Conservation (phyloP, 1,140 invertebrate genomes). For the Brachionus asplanchnoidis region DNA sequence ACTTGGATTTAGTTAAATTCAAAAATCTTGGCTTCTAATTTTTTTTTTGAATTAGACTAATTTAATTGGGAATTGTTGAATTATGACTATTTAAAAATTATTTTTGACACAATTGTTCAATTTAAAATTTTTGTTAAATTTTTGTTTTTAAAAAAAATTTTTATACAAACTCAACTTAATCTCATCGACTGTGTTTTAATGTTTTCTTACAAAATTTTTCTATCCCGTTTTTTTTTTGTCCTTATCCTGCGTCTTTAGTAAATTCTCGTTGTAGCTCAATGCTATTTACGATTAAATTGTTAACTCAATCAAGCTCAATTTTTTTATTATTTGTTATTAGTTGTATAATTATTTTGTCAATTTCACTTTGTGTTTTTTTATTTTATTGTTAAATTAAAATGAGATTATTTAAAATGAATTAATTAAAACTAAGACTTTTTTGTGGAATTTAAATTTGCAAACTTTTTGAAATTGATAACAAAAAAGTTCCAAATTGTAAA, state of each 20-base stretch:
- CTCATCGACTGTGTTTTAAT: neutral
- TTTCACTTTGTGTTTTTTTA: neutral
- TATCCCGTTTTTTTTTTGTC: neutral
- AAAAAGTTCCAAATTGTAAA: neutral
- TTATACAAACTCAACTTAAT: neutral
- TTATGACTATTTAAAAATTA: neutral
- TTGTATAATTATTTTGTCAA: neutral
- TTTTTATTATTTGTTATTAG: neutral
- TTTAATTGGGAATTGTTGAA: too few relatives aligned
- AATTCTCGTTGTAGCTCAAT: neutral
- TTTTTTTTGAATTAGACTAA: neutral
- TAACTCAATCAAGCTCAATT: neutral
- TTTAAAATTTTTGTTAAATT: neutral
- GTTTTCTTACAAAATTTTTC: neutral
- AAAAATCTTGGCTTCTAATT: neutral
- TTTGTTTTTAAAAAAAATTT: neutral
- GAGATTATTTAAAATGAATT: neutral
- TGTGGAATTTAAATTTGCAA: neutral
- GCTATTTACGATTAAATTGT: neutral
- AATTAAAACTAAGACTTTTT: neutral
- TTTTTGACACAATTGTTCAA: neutral
- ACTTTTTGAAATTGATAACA: neutral
- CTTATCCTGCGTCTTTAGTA: neutral
- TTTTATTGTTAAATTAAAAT: neutral
- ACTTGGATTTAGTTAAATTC: neutral